These are phyloP conservation scores for Steatornis caripensis DNA, from an alignment of 2,113 vertebrate species.

Conservation along the genomic window DNA sequence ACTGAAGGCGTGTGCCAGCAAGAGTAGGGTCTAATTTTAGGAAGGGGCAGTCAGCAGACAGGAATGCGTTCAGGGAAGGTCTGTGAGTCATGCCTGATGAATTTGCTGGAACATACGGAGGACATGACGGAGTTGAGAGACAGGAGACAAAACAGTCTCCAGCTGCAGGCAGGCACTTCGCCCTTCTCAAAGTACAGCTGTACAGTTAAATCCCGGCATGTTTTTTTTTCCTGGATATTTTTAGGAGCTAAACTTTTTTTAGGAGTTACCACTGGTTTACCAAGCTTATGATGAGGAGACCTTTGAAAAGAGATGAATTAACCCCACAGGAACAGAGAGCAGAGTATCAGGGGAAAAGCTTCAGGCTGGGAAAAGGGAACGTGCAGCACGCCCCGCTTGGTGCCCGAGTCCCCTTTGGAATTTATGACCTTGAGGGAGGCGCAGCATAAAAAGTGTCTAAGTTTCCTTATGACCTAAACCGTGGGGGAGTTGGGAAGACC, in stretches of 20 bases:
- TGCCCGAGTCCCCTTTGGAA: background rate
- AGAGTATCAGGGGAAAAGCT: background rate
- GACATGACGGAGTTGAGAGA: conserved; percentile 2
- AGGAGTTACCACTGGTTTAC: background rate
- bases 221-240: background rate
- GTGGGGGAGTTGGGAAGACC: background rate
- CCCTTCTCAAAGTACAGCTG: background rate
- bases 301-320: background rate
- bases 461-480: background rate
- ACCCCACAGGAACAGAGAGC: background rate
- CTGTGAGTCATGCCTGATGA: conserved; percentile 51
- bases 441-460: background rate
- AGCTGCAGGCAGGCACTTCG: conserved; percentile 1
- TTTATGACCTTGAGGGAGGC: conserved; percentile 3
- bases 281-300: background rate
- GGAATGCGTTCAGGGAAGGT: conserved; percentile 15
- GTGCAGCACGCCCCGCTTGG: fast-evolving
- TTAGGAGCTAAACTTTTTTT: background rate
- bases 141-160: conserved; percentile 43
- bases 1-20: background rate
- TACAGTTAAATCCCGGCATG: background rate
- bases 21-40: conserved; percentile 45
- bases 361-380: background rate
- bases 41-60: conserved; percentile 44
- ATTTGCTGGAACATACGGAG: conserved; percentile 32